Conservation (phyloP, 1,140 invertebrate species). For the Drosophila tsacasi region DNA sequence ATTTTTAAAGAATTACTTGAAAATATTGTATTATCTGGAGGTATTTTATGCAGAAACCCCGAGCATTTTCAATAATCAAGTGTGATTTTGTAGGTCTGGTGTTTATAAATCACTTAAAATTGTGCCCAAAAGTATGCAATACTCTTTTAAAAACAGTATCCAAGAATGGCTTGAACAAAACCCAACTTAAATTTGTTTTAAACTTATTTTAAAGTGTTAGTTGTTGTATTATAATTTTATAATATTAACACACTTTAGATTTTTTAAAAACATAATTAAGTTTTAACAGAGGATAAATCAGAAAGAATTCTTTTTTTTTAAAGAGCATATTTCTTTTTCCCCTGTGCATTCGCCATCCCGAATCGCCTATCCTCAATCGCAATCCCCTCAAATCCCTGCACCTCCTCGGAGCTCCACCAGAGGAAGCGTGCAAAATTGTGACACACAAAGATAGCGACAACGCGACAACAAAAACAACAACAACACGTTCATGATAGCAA, state of each 20-base stretch:
- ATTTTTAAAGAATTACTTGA: neutral
- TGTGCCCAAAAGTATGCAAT: neutral
- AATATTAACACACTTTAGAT: too few relatives aligned
- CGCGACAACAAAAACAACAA: constrained; percentile 44
- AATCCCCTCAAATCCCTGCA: constrained; percentile 14
- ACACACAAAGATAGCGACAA: constrained; percentile 78
- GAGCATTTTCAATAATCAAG: neutral
- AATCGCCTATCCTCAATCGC: constrained; percentile 15
- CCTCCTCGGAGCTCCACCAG: constrained; percentile 15
- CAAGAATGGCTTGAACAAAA: too few relatives aligned
- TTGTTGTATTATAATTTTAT: too few relatives aligned
- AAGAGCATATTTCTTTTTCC: neutral
- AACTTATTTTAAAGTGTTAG: too few relatives aligned
- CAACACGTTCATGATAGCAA: constrained; percentile 13
- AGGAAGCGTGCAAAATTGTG: constrained; percentile 80
- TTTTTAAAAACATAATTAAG: neutral
- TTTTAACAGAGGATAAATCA: neutral
- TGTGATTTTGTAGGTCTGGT: neutral
- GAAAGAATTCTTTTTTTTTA: neutral
- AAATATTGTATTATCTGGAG: too few relatives aligned
- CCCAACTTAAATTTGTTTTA: neutral
- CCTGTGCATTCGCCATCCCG: constrained; percentile 7
- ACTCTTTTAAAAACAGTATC: neutral
- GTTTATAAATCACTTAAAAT: too few relatives aligned
- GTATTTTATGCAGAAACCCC: too few relatives aligned